A percentile compares a stretch with the other conserved stretches of the same genome.
Evolutionary conservation across 2,888 invertebrate species (phyloP).

Genomic region (Amiota mariae): DNA sequence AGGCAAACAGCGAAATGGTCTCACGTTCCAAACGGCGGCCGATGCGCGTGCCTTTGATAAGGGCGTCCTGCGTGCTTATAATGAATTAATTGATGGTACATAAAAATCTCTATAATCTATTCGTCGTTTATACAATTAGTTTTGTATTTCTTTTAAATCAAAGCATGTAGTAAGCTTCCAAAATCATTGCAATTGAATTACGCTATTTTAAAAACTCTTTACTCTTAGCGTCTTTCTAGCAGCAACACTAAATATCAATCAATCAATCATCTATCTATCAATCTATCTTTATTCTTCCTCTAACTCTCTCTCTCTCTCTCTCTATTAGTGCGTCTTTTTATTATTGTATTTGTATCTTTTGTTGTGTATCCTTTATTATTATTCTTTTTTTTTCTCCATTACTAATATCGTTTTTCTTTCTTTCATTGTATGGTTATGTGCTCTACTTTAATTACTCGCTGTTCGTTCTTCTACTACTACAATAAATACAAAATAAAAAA

Average conservation of each 20-base stretch:
- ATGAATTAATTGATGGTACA: slow-evolving; percentile 91
- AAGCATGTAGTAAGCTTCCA: slow-evolving; percentile 17
- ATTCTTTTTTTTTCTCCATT: slow-evolving; percentile 16
- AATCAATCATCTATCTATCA: too few relatives aligned
- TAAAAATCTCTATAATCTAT: slow-evolving; percentile 9
- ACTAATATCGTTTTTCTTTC: slow-evolving; percentile 18
- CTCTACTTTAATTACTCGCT: slow-evolving; percentile 25
- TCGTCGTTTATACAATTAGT: slow-evolving; percentile 13
- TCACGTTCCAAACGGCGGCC: slow-evolving; percentile 96
- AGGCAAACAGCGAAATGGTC: slow-evolving; percentile 94
- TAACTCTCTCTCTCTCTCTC: too few relatives aligned
- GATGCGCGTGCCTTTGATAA: slow-evolving; percentile 95
- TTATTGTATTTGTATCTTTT: slow-evolving; percentile 9
- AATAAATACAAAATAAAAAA: too few relatives aligned
- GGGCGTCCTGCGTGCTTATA: slow-evolving; percentile 90
- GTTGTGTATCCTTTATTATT: not conserved
- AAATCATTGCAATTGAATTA: not conserved
- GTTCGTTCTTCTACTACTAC: slow-evolving; percentile 19
- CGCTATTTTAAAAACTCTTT: not conserved
- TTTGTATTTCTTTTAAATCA: slow-evolving; percentile 18
- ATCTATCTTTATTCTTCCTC: too few relatives aligned
- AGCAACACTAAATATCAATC: too few relatives aligned
- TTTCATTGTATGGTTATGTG: not conserved
- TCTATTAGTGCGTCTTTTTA: slow-evolving; percentile 4
- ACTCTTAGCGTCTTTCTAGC: too few relatives aligned